Evolutionary conservation across 2,888 invertebrate species (phyloP).

Genomic region (Helicoverpa assulta): DNA sequence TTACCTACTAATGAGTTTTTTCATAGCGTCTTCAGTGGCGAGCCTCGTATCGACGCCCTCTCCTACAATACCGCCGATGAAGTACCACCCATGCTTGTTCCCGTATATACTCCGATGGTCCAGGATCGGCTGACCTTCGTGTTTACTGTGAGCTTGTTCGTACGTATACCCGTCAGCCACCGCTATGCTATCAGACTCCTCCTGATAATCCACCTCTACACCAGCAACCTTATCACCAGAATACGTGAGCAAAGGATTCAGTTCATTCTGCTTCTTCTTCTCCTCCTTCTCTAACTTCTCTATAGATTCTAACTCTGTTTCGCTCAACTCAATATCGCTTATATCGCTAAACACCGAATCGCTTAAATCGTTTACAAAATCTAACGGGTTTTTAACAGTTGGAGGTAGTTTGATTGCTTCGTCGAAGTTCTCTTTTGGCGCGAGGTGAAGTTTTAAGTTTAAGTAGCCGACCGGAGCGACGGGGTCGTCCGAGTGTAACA

Average conservation of each 20-base stretch:
- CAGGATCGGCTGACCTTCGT: constrained; percentile 90
- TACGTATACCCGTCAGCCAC: constrained; percentile 79
- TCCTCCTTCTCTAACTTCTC: constrained; percentile 88
- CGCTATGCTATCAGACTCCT: constrained; percentile 73
- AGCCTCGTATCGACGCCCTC: constrained; percentile 91
- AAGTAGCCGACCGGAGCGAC: constrained; percentile 98
- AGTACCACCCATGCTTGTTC: constrained; percentile 95
- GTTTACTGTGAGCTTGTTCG: constrained; percentile 84
- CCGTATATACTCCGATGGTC: constrained; percentile 91
- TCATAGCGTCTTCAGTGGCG: constrained; percentile 93
- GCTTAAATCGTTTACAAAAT: constrained; percentile 91
- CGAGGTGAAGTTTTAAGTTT: constrained; percentile 95
- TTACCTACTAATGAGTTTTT: constrained; percentile 95
- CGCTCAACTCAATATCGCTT: constrained; percentile 91
- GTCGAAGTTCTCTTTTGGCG: constrained; percentile 90
- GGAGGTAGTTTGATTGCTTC: constrained; percentile 82
- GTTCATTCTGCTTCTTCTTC: constrained; percentile 82
- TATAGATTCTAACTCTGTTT: constrained; percentile 91
- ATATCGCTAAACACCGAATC: constrained; percentile 92
- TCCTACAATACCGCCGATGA: constrained; percentile 95
- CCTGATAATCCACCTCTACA: constrained; percentile 73
- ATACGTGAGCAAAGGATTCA: constrained; percentile 83
- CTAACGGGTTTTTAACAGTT: constrained; percentile 90
- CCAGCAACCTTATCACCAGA: constrained; percentile 74
- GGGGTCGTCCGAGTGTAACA: constrained; percentile 97